A percentile compares a stretch with the other conserved stretches of the same genome.
Conservation (phyloP, 2,888 invertebrate genomes). For the Euphydryas editha region DNA sequence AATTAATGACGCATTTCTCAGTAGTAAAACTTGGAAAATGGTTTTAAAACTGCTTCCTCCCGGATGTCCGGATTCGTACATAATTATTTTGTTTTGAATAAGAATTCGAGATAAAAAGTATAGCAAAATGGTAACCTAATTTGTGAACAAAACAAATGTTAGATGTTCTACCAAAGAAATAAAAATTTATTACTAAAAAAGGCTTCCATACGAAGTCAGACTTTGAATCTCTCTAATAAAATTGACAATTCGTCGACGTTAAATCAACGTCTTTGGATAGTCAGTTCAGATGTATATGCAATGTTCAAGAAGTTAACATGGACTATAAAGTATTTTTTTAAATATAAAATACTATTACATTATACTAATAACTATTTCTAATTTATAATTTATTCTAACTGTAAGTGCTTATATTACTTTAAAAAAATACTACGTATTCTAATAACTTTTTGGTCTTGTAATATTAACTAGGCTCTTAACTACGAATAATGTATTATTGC, state of each 20-base stretch:
- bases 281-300: conserved; percentile 1
- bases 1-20: no score
- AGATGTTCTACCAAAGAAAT: conserved; percentile 18
- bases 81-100: conserved; percentile 19
- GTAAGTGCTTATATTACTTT: no score
- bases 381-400: no score
- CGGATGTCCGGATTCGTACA: background rate
- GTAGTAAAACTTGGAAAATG: background rate
- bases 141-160: conserved; percentile 21
- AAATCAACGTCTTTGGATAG: background rate
- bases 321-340: no score
- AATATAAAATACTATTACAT: no score
- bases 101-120: conserved; percentile 23
- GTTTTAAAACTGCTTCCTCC: background rate
- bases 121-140: conserved; percentile 25
- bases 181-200: background rate
- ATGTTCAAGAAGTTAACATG: conserved; percentile 10
- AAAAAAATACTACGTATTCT: no score
- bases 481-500: no score
- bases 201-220: background rate
- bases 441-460: no score
- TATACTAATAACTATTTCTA: no score
- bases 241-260: background rate
- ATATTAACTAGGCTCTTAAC: no score
- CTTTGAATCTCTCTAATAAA: background rate